A percentile compares a stretch with the other conserved stretches of the same genome.
phyloP scores from a whole-genome alignment of 2,888 invertebrate species.

The Siphonodentalium dalli region DNA sequence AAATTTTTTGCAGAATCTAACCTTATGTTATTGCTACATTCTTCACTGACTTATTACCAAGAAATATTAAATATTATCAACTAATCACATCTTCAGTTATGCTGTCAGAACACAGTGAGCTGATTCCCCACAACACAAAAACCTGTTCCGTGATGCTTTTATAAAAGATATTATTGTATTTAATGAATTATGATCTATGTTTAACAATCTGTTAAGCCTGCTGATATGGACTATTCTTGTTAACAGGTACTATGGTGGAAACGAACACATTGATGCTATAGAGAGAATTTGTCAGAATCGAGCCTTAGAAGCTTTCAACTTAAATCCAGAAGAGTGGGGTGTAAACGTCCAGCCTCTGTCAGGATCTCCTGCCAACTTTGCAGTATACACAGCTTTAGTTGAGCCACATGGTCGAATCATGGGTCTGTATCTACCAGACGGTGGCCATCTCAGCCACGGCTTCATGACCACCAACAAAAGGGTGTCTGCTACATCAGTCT shows the following conservation, averaged over 20 bases:
- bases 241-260: constrained; percentile 93
- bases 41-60: too few species aligned
- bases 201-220: background rate
- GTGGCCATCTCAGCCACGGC: constrained; percentile 80
- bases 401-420: constrained; percentile 95
- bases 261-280: constrained; percentile 92
- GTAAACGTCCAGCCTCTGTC: constrained; percentile 98
- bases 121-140: too few species aligned
- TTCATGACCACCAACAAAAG: constrained; percentile 90
- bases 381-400: constrained; percentile 84
- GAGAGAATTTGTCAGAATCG: constrained; percentile 88
- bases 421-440: constrained; percentile 94
- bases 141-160: too few species aligned
- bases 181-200: background rate
- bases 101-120: too few species aligned
- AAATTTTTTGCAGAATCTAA: too few species aligned
- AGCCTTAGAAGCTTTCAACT: constrained; percentile 81
- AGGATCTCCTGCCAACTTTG: constrained; percentile 95
- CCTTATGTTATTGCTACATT: too few species aligned
- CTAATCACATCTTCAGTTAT: too few species aligned
- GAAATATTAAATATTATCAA: too few species aligned
- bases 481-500: constrained; percentile 95
- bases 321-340: constrained; percentile 89
- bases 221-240: constrained; percentile 1
- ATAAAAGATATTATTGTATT: background rate